Base-by-base conservation (phyloP, 2,888 invertebrate species). In the Pseudococcus longispinus region DNA sequence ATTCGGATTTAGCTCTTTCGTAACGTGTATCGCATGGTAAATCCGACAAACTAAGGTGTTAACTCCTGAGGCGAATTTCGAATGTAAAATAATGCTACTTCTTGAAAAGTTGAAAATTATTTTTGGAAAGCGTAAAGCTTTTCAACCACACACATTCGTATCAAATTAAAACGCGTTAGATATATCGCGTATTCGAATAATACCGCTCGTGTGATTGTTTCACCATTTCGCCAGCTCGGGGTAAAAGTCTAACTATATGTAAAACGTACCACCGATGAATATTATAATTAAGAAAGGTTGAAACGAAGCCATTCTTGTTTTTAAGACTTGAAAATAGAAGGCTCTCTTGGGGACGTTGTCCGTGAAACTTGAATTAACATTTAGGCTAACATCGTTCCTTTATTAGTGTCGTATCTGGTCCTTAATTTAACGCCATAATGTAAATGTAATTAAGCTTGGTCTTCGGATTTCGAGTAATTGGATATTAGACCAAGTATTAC, bases 321-420 rank as follows among this genome's bases (percentile, higher is more conserved):
- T 80, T 80, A 80, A 80, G 77, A 80, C 77, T 32, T 80, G 77
- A 80, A 80, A 80, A 80, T 80, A 74, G 77, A 80, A 42, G 42
- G 77, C 42, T 80, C 77, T 42, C 77, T 80, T 20, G 77, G 42
- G 77, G 20, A 37, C 18, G 77, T 42, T 42, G 77, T 55, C 83
- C 55, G 26, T 83, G 83, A 83, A 83, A 83, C 55, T 83, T 83
- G 55, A 83, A 83, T 83, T 83, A 51, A 32, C 83, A 83, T 55
- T 83, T 83, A 83, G 51, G 83, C 83, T 55, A 55, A 83, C 83
- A 55, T 83, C 55, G 83, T 83, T 83, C 55, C 55, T 83, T 83
- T 83, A 83, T 83, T 83, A 83, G 29, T 29, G 51, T 83, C 32
- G 55, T 60, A 83, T 83, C 55, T 51, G 83, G 77, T 80, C 77